Base-by-base conservation (phyloP, 2,113 vertebrate genomes). In the Heteronetta atricapilla region DNA sequence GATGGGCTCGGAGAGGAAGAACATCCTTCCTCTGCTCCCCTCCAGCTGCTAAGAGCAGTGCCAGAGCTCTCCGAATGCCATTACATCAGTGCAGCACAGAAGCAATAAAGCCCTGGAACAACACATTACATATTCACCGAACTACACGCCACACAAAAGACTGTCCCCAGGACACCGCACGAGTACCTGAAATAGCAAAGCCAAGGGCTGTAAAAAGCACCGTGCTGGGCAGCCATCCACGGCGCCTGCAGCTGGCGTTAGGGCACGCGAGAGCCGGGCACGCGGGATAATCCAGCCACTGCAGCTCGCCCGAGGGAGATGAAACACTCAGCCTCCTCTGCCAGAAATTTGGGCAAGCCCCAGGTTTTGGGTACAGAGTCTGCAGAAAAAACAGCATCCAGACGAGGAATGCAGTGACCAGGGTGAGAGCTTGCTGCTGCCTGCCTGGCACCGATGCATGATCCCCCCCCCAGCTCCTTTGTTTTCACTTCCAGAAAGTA, bases 1-100 rank as follows among this genome's bases (percentile, higher is more conserved):
- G 69, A 96, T 90, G 77, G 53, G 81, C 88, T 94, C 75, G 22
- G 78, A 95, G 81, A 95, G 77, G 88, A 96, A 94, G 92, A 89
- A 82, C 93, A 89, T 93, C 90, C 93, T 93, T 96, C 88, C 86
- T 92, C 40, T 46, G 44, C 90, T 78, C 74, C 92, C 79, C 80
- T 95, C 77, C 70, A 94, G 69, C 78, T 75, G 86, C 83, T 62
- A 21, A 87, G 18, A 40, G 80, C 81, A 86, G 63, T 59, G 74
- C 88, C 83, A 86, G 84, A 82, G 58, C 83, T 90, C 92, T 90
- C 77, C 16, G 40, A 93, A 84, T 58, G 68, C 88, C 69, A 77
- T 68, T 56, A 67, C 73, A 75, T 81, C 91, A 89, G 82, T 16
- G 62, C 88, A 87, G 81, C 86, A 85, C 68, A 86, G 90, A 79